phyloP scores from a whole-genome alignment of 2,888 invertebrate genomes.

The Acleris holmiana region DNA sequence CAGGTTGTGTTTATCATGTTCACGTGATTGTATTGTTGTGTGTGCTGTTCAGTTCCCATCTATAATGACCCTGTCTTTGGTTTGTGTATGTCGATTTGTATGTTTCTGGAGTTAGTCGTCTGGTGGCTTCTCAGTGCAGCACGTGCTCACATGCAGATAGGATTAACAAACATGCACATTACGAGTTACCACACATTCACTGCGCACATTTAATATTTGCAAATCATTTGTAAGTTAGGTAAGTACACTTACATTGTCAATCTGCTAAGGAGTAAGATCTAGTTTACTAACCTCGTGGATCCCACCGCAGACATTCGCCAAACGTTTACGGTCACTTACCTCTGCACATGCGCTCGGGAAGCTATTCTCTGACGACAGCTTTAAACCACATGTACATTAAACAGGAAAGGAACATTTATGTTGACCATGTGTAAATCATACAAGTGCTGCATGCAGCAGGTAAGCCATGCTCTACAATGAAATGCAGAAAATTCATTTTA shows the following conservation, averaged over 20 bases:
- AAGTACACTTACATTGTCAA: constrained; percentile 6
- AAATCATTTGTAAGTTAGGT: constrained; percentile 14
- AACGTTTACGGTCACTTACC: constrained; percentile 25
- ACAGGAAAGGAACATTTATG: constrained; percentile 30
- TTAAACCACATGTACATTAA: constrained; percentile 33
- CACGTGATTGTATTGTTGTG: constrained; percentile 62
- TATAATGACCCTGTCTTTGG: constrained; percentile 47
- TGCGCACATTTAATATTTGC: constrained; percentile 39
- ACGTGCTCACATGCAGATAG: constrained; percentile 73
- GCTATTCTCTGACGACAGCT: constrained; percentile 27
- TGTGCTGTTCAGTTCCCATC: constrained; percentile 45
- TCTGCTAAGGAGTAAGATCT: constrained; percentile 6
- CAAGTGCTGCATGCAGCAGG: constrained; percentile 71
- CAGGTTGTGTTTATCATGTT: constrained; percentile 50
- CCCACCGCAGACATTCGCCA: constrained; percentile 29
- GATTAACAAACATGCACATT: constrained; percentile 66
- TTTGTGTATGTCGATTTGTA: constrained; percentile 51
- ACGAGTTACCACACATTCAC: constrained; percentile 48
- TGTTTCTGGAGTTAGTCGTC: constrained; percentile 46
- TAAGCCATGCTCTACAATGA: constrained; percentile 75
- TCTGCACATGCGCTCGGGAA: constrained; percentile 10
- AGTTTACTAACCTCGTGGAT: constrained; percentile 26
- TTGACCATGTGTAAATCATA: constrained; percentile 52
- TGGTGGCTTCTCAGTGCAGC: constrained; percentile 61
- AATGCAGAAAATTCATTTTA: constrained; percentile 61